Evolutionary conservation across 2,797 vertebrate genomes (phyloP).

Genomic region (Sebastes itinus): DNA sequence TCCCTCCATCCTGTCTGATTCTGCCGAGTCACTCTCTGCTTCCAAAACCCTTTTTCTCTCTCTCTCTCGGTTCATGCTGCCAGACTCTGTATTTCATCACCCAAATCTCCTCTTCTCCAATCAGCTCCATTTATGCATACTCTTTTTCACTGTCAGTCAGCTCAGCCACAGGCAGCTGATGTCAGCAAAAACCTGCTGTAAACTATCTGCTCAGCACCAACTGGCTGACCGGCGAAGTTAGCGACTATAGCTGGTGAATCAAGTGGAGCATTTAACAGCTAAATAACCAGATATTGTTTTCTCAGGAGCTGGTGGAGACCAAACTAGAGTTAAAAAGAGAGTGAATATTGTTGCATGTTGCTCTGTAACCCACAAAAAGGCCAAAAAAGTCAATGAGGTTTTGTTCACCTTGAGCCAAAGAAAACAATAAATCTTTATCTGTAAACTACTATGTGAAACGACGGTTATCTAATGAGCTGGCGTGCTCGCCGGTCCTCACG

Average conservation of each 20-base stretch:
- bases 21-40: slow-evolving; percentile 39
- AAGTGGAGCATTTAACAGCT: neutral
- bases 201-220: neutral
- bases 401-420: neutral
- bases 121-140: neutral
- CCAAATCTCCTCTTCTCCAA: neutral
- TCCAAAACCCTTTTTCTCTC: neutral
- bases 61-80: neutral
- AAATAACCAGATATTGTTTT: neutral
- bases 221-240: neutral
- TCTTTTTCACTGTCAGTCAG: neutral
- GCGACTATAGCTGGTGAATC: neutral
- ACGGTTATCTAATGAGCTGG: neutral
- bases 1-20: slow-evolving; percentile 1
- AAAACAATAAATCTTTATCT: neutral
- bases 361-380: neutral
- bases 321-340: neutral
- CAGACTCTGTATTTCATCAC: neutral
- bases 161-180: neutral
- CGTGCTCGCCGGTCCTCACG: neutral
- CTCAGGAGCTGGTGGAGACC: neutral
- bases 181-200: neutral
- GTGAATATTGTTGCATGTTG: neutral
- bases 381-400: neutral
- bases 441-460: neutral